Conservation (phyloP, 2,888 invertebrate genomes). For the Isotomurus palustris region DNA sequence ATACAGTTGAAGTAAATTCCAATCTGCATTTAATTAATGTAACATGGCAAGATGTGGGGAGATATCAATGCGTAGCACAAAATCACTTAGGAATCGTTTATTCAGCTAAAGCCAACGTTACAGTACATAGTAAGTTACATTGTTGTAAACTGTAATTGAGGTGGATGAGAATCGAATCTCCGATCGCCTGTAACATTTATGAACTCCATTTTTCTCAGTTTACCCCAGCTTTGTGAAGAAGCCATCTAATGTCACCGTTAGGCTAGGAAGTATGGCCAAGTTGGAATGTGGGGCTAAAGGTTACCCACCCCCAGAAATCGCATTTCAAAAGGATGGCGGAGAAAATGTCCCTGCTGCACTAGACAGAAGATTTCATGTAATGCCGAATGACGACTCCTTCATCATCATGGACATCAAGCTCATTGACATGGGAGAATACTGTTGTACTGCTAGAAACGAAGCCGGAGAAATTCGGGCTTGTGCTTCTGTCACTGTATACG, state of each 20-base stretch:
- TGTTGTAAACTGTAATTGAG: background rate
- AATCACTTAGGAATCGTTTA: slow-evolving; percentile 86
- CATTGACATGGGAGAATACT: slow-evolving; percentile 85
- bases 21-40: slow-evolving; percentile 69
- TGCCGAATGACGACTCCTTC: slow-evolving; percentile 84
- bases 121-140: slow-evolving; percentile 66
- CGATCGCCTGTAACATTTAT: slow-evolving; percentile 8
- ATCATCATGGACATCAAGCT: slow-evolving; percentile 88
- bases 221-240: slow-evolving; percentile 80
- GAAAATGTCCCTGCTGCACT: slow-evolving; percentile 91
- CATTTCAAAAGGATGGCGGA: slow-evolving; percentile 87
- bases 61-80: slow-evolving; percentile 87
- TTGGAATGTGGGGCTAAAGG: slow-evolving; percentile 88
- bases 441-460: slow-evolving; percentile 84
- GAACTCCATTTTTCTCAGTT: slow-evolving; percentile 54
- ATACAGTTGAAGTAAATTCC: slow-evolving; percentile 55
- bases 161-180: background rate
- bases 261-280: slow-evolving; percentile 77
- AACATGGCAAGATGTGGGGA: slow-evolving; percentile 74
- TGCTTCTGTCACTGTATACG: slow-evolving; percentile 73
- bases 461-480: slow-evolving; percentile 83
- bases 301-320: slow-evolving; percentile 80
- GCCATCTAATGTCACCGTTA: slow-evolving; percentile 77
- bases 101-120: slow-evolving; percentile 77
- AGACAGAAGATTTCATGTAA: slow-evolving; percentile 66